phyloP scores from a whole-genome alignment of 2,113 vertebrate genomes.

The Callopanchax toddi region DNA sequence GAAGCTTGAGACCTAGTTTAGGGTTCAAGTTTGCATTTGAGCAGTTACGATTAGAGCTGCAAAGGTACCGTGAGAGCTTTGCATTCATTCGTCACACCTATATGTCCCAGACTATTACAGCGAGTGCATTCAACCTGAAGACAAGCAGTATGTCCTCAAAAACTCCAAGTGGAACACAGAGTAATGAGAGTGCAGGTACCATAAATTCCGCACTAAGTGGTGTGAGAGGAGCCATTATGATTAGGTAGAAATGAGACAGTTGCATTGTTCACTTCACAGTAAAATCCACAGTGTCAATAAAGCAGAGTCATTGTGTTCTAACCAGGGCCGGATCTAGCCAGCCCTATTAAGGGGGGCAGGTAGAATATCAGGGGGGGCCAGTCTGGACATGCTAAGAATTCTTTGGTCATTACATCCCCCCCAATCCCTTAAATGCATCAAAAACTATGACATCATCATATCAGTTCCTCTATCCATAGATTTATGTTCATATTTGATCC shows the following conservation, averaged over 20 bases:
- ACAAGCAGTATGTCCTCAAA: not conserved
- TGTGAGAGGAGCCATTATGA: not conserved
- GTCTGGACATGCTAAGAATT: no score
- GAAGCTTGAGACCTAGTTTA: not conserved
- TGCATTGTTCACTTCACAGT: not conserved
- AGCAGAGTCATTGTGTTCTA: no score
- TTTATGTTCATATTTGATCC: no score
- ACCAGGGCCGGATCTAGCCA: no score
- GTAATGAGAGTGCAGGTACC: not conserved
- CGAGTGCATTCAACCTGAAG: conserved; percentile 19
- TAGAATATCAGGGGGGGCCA: no score
- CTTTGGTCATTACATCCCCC: no score
- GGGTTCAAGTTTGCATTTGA: not conserved
- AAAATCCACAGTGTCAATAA: no score
- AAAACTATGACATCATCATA: no score
- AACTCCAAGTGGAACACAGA: not conserved
- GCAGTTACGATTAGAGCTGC: not conserved
- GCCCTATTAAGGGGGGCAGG: no score
- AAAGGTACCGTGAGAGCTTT: not conserved
- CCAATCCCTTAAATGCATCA: no score
- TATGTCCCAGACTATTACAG: conserved; percentile 3
- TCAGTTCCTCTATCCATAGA: no score
- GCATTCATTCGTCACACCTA: not conserved
- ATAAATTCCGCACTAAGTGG: not conserved
- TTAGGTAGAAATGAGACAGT: not conserved